These are phyloP conservation scores for Tanypteryx hageni DNA, from an alignment of 2,888 invertebrate species.

Conservation along the genomic window DNA sequence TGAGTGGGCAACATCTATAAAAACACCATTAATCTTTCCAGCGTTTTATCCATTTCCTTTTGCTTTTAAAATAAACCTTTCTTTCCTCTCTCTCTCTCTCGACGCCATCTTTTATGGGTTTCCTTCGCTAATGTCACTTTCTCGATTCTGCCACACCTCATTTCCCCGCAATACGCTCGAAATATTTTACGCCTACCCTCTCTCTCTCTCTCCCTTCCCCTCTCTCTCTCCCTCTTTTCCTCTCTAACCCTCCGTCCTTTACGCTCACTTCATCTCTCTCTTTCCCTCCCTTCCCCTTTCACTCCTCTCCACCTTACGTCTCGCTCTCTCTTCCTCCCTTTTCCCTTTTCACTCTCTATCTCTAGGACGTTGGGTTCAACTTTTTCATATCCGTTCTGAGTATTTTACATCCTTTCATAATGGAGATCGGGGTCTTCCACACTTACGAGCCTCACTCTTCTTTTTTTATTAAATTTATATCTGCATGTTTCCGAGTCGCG, in stretches of 20 bases:
- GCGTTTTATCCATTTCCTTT: not conserved
- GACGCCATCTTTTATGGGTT: slow-evolving; percentile 1
- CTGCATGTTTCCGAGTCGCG: not conserved
- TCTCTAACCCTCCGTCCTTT: too few relatives aligned
- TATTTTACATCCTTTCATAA: not conserved
- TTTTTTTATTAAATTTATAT: not conserved
- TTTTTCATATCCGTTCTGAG: slow-evolving; percentile 28
- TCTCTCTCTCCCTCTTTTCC: not conserved
- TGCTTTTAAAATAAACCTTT: not conserved
- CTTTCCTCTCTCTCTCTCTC: not conserved
- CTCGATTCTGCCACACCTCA: not conserved
- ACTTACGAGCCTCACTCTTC: not conserved
- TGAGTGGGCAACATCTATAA: not conserved
- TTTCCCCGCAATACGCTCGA: not conserved
- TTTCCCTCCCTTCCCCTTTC: too few relatives aligned
- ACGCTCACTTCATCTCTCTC: too few relatives aligned
- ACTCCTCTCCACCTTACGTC: too few relatives aligned
- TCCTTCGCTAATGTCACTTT: not conserved
- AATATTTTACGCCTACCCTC: not conserved
- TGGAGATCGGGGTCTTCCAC: not conserved
- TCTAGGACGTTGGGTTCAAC: not conserved
- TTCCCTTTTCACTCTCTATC: too few relatives aligned
- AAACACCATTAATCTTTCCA: not conserved
- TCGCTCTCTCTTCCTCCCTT: too few relatives aligned
- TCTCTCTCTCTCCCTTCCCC: not conserved